Base-by-base conservation (phyloP, 1,140 invertebrate genomes). In the Leptopilina clavipes region DNA sequence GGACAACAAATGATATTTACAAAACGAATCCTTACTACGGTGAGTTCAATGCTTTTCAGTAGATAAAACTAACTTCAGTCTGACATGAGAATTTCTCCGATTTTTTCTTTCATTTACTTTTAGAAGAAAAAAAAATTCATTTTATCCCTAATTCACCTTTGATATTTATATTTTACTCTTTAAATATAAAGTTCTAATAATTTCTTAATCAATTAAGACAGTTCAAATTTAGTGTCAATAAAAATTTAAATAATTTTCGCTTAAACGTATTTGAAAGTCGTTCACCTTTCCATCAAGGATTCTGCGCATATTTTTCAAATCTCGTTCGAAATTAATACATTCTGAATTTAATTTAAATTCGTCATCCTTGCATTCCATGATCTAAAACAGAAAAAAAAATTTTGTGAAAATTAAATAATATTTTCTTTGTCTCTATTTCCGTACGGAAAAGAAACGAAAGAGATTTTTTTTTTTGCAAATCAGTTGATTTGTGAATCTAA, bases 1-100 rank as follows among this genome's bases (percentile, higher is more conserved):
- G 71, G 73, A 73, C 45, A 52, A 70, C 72, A 18, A n/a, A 72
- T 1, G 78, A 75, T 56, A 14, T 59, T 12, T 44, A 76, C 1
- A 22, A 54, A 8, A 74, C 76, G 11, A 84, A 85, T 81, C 77
- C 81, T 74, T 84, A 82, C 71, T 84, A 85, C 48, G 81, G 85
- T 86, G 52, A 79, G 82, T 78, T 52, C 18, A 52, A 59, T 65
- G 73, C 31, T 22, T 31, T 65, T 14, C 59, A 65, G 22, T 65
- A 14, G 22, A 31, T 31, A 12, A 59, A 59, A 12, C 1, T 25
- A 25, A 37, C n/a, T 65, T 65, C 6, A 65, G 56, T 65, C 59
- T 11, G 3, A 7, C 2, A 31, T n/a, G n/a, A n/a, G n/a, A n/a
- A n/a, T n/a, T n/a, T n/a, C n/a, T n/a, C n/a, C n/a, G n/a, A 22